These are phyloP conservation scores for Melanaphis sacchari DNA, from an alignment of 1,140 invertebrate genomes.

Conservation along the genomic window DNA sequence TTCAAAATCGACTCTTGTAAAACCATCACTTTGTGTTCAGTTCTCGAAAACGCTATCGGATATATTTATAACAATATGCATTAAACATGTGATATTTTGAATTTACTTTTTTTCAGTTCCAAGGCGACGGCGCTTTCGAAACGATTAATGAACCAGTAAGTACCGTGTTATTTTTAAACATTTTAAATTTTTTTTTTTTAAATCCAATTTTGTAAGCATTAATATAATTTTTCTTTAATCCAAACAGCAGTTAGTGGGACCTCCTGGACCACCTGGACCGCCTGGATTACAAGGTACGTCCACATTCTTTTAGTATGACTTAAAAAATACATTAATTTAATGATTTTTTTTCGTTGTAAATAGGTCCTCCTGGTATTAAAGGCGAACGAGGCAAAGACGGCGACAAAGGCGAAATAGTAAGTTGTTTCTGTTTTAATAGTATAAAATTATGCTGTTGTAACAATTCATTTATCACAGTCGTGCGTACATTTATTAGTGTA, in stretches of 20 bases:
- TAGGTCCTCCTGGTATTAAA: slow-evolving; percentile 83
- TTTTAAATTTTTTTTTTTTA: background rate
- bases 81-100: background rate
- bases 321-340: background rate
- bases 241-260: slow-evolving; percentile 69
- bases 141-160: slow-evolving; percentile 46
- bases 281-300: slow-evolving; percentile 71
- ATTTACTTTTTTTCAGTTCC: slow-evolving; percentile 46
- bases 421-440: slow-evolving; percentile 62
- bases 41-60: background rate
- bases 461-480: background rate
- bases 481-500: background rate
- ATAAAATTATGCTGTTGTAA: slow-evolving; percentile 12
- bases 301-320: background rate
- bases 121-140: slow-evolving; percentile 49
- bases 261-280: slow-evolving; percentile 78
- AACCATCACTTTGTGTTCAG: background rate
- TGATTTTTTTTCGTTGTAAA: background rate
- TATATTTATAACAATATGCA: background rate
- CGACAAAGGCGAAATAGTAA: slow-evolving; percentile 86
- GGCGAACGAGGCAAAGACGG: slow-evolving; percentile 86
- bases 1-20: background rate
- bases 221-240: slow-evolving; percentile 24
- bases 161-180: background rate
- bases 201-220: slow-evolving; percentile 2